Base-by-base conservation (phyloP, 2,113 vertebrate species). In the Choloepus hoffmanni region DNA sequence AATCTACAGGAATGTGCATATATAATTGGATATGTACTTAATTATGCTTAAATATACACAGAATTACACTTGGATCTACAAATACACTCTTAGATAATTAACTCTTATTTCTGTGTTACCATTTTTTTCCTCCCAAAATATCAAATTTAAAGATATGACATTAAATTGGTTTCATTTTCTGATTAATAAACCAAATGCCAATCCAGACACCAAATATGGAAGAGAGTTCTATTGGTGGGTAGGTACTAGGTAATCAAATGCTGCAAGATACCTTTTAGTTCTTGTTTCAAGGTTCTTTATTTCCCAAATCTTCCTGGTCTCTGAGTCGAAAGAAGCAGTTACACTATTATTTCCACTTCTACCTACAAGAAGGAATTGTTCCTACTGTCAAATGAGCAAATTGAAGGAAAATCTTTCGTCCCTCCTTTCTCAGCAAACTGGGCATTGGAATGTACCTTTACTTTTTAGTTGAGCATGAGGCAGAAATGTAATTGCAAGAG, bases 151-250 rank as follows among this genome's bases (percentile, higher is more conserved):
- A 90, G 60, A 50, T 58, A 83, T 33, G 26, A 24, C 55, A n/a
- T 67, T 76, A 82, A 77, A 67, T 16, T 88, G 15, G 63, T 72
- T 91, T 62, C 78, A 36, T 87, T 60, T 90, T 76, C 67, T 73
- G 28, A 87, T 30, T 85, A 55, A 79, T 60, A 65, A 70, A 85
- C 60, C 11, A 95, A 86, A 95, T 18, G 93, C 48, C 58, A 88
- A 7, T 65, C 9, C 12, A 78, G 26, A 16, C 14, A 83, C 21
- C 43, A 58, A 84, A 67, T 43, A n/a, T 24, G 50, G 58, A 60
- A 23, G 58, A 60, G 58, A 60, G 58, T 23, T 73, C 65, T 93
- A 78, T 30, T 88, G 28, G 48, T 28, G 26, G 15, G 16, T 73
- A 28, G 33, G 33, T 6, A 30, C 43, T 90, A 77, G 67, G 36